These are phyloP conservation scores for Calephelis perditalis DNA, from an alignment of 2,888 invertebrate genomes.

Conservation along the genomic window DNA sequence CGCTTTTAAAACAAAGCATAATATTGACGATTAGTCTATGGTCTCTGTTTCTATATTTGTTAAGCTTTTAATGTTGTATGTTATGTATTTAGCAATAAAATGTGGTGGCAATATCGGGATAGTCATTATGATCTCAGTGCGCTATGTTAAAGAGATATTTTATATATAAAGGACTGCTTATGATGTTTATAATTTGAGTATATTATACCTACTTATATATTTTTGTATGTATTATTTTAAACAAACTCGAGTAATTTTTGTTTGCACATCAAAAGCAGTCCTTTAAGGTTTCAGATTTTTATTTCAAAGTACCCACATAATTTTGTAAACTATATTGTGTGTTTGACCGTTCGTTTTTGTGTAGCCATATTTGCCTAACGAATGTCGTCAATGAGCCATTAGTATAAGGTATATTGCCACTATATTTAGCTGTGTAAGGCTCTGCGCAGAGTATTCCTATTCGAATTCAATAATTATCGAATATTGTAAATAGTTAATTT, in stretches of 20 bases:
- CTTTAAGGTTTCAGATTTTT: conserved; percentile 10
- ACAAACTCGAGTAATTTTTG: not conserved
- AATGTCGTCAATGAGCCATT: conserved; percentile 18
- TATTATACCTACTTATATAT: conserved; percentile 4
- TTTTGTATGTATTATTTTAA: not conserved
- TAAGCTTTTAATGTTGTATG: conserved; percentile 7
- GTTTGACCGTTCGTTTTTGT: conserved; percentile 18
- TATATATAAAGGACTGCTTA: conserved; percentile 9
- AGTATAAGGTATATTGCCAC: conserved; percentile 48
- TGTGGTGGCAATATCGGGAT: conserved; percentile 55
- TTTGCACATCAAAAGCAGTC: not conserved
- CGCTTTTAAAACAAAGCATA: conserved; percentile 4
- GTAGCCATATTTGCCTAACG: conserved; percentile 22
- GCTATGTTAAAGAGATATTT: conserved; percentile 24
- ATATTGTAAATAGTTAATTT: conserved; percentile 63
- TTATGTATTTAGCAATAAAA: conserved; percentile 22
- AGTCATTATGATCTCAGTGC: conserved; percentile 41
- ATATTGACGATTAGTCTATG: conserved; percentile 22
- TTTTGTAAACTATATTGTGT: conserved; percentile 11
- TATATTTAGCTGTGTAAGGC: conserved; percentile 39
- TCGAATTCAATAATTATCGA: conserved; percentile 58
- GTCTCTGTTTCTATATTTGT: conserved; percentile 21
- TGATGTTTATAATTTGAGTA: conserved; percentile 12
- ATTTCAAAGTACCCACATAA: conserved; percentile 9
- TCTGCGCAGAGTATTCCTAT: conserved; percentile 66